Base-by-base conservation (phyloP, 2,113 vertebrate species). In the Ptyas mucosa region DNA sequence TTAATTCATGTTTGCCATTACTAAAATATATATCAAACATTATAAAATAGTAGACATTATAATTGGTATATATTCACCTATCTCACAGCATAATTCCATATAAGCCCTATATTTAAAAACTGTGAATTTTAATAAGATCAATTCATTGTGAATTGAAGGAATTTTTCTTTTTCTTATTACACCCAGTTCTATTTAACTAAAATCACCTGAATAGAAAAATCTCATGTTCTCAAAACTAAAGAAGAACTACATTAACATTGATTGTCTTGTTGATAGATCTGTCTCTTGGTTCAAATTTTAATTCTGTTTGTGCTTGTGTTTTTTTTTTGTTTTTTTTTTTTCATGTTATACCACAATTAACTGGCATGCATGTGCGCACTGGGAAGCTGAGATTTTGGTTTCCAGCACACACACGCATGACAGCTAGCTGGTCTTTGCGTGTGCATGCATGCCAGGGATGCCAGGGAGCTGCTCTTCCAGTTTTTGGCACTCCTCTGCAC, bases 201-300 rank as follows among this genome's bases (percentile, higher is more conserved):
- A 94, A 94, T 58, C 3, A 69, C 3, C 90, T 18, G 85, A 15
- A 52, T 34, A 90, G 55, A 92, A 93, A 91, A 91, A 5, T 12
- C 8, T 51, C 55, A 90, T 93, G 24, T 51, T 23, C 87, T 88
- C n/a, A 92, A 86, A n/a, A 24, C 90, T 55, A 0, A 5, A 86
- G n/a, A 34, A 53, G 39, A 18, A 20, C 18, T 54, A 1, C 15
- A 34, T 34, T 54, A n/a, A 18, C 34, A 21, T 29, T n/a, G 3
- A 43, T 49, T 85, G 52, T 55, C 51, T 85, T 39, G 1, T 14
- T 29, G 21, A 85, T 85, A 54, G 8, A 55, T 91, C 12, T 43
- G 34, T 21, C n/a, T 43, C n/a, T 85, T 34, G 21, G 51, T 18
- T 7, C 54, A 81, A 90, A 75, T 20, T 81, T 9, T 53, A 52